These are phyloP conservation scores for Geothlypis trichas DNA, from an alignment of 2,113 vertebrate genomes.

Conservation along the genomic window DNA sequence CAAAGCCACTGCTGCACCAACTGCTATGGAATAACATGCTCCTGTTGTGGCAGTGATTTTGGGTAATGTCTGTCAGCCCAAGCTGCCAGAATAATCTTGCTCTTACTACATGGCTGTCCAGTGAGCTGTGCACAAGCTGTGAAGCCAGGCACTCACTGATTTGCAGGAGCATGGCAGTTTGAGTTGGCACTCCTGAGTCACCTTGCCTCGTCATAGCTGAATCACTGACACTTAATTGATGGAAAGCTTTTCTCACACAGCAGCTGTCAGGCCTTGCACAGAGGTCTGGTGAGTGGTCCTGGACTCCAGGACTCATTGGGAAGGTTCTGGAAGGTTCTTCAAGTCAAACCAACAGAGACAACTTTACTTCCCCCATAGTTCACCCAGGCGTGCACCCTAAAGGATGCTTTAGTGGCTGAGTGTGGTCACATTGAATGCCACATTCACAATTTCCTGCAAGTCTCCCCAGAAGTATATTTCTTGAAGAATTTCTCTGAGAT, in stretches of 20 bases:
- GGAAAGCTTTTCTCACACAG: background rate
- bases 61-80: background rate
- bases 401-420: background rate
- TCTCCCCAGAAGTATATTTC: background rate
- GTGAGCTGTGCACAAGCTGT: background rate
- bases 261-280: background rate
- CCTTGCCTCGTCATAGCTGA: background rate
- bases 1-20: background rate
- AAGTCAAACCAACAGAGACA: background rate
- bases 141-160: background rate
- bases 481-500: background rate
- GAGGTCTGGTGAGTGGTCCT: background rate
- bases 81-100: background rate
- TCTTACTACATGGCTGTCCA: background rate
- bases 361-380: background rate
- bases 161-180: background rate
- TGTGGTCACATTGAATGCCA: rapidly evolving
- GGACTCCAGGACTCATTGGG: background rate
- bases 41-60: background rate
- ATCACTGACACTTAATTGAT: background rate
- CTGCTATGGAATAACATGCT: background rate
- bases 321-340: background rate
- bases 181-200: background rate
- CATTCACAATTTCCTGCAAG: background rate
- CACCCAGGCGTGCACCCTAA: rapidly evolving